phyloP scores from a whole-genome alignment of 37 sponge, comb jelly and placozoan species.

The Diacarnus erythraeanus region DNA sequence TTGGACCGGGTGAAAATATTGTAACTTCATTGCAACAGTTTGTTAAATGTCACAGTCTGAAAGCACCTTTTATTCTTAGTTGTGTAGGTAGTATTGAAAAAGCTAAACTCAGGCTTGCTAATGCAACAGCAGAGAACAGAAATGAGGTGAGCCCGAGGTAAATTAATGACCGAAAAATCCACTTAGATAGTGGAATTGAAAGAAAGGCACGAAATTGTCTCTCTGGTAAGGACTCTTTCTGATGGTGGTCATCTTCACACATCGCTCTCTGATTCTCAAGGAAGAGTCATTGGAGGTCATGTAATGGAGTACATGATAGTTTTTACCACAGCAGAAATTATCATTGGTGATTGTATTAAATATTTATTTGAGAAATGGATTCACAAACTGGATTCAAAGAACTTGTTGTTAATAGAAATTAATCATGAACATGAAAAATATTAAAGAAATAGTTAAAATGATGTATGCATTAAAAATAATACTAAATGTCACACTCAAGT shows the following conservation, averaged over 20 bases:
- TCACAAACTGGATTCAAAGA: constrained; percentile 35
- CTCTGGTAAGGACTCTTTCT: constrained; percentile 46
- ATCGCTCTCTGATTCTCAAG: constrained; percentile 33
- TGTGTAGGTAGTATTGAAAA: constrained; percentile 48
- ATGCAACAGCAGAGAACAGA: constrained; percentile 13
- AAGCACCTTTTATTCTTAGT: constrained; percentile 41
- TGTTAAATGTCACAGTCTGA: constrained; percentile 11
- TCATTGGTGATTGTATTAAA: constrained; percentile 38
- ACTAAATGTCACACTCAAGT: background rate
- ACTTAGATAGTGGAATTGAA: constrained; percentile 25
- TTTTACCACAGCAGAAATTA: constrained; percentile 52
- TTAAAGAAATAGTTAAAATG: background rate
- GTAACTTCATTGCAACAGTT: constrained; percentile 15
- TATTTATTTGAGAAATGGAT: constrained; percentile 33
- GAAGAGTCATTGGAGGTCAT: constrained; percentile 44
- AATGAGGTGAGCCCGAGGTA: constrained; percentile 21
- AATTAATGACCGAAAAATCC: background rate
- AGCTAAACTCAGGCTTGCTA: constrained; percentile 40
- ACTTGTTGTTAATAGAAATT: background rate
- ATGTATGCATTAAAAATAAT: background rate
- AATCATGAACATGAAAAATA: background rate
- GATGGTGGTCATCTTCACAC: constrained; percentile 59
- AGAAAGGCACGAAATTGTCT: constrained; percentile 45
- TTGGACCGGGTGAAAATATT: constrained; percentile 53
- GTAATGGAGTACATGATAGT: constrained; percentile 51